Evolutionary conservation across 2,797 vertebrate species (phyloP).

Genomic region (Myotis vivesi): DNA sequence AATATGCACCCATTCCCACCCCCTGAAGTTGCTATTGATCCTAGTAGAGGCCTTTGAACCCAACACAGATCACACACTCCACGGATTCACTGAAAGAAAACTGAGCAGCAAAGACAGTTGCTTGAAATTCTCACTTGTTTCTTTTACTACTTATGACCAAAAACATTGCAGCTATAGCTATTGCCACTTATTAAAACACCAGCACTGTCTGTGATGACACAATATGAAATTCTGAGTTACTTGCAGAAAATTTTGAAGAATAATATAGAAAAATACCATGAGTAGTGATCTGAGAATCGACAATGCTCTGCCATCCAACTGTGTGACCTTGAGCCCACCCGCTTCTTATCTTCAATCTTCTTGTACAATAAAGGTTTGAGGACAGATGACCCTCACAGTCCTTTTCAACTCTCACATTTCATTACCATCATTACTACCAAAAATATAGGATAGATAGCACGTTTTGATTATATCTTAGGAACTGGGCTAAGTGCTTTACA

Average conservation of each 20-base stretch:
- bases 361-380: background rate
- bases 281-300: background rate
- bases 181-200: background rate
- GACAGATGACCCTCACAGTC: background rate
- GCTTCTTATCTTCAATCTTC: background rate
- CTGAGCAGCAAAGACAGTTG: background rate
- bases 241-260: background rate
- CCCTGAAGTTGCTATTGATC: background rate
- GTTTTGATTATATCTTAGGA: background rate
- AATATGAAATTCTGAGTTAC: background rate
- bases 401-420: slow-evolving; percentile 15
- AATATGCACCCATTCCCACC: background rate
- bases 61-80: background rate
- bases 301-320: background rate
- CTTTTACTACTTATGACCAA: background rate
- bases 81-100: background rate
- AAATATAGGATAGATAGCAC: background rate
- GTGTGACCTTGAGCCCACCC: background rate
- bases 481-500: background rate
- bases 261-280: background rate
- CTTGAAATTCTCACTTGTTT: background rate
- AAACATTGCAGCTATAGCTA: background rate
- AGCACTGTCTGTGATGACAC: background rate
- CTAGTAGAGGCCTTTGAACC: background rate
- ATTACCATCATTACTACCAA: background rate